Conservation (phyloP, 2,113 vertebrate genomes). For the Megaceryle torquata region DNA sequence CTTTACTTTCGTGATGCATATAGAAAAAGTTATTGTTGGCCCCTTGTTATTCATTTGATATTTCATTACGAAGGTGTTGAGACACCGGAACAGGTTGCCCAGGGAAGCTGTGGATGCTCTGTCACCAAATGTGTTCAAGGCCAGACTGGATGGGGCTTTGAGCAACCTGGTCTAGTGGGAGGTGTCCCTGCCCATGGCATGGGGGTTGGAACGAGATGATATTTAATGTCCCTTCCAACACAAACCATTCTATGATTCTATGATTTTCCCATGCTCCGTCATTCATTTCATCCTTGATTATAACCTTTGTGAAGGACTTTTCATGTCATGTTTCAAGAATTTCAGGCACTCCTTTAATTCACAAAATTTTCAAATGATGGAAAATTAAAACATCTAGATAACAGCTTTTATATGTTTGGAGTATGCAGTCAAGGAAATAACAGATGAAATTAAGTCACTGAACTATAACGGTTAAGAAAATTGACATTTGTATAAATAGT, state of each 20-base stretch:
- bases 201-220: no score
- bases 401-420: background rate
- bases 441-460: background rate
- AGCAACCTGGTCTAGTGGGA: no score
- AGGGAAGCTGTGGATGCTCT: no score
- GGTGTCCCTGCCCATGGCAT: no score
- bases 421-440: background rate
- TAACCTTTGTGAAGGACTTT: background rate
- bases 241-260: no score
- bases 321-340: background rate
- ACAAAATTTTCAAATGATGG: background rate
- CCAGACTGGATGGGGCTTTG: no score
- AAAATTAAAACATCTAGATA: background rate
- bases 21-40: background rate
- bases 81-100: no score
- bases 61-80: no score
- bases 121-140: no score
- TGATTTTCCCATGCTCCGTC: background rate
- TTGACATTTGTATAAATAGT: background rate
- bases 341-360: background rate
- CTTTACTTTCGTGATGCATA: background rate
- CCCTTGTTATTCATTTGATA: background rate
- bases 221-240: no score
- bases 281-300: background rate
- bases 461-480: background rate